Evolutionary conservation across 2,888 invertebrate species (phyloP).

Genomic region (Cotesia congregata): DNA sequence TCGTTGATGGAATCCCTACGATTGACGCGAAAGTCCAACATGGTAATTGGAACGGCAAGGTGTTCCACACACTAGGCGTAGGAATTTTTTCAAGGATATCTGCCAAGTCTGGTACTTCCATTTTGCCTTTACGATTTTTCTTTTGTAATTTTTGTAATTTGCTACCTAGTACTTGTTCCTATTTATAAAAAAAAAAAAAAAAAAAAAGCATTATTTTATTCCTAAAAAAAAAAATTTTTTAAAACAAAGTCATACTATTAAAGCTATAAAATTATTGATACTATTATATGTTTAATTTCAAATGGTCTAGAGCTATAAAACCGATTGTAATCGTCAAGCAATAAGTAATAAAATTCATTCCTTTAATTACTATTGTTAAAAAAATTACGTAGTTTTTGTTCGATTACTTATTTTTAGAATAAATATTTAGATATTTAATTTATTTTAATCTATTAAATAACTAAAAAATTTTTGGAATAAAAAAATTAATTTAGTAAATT

Average conservation of each 20-base stretch:
- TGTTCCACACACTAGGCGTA: constrained; percentile 81
- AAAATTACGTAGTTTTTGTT: neutral
- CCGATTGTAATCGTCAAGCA: neutral
- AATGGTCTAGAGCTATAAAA: neutral
- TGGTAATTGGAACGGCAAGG: constrained; percentile 88
- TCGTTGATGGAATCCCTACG: constrained; percentile 74
- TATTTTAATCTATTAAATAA: neutral
- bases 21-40: constrained; percentile 77
- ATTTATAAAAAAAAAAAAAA: constrained; percentile 48
- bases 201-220: constrained; percentile 55
- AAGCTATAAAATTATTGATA: too few species aligned
- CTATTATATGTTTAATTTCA: neutral
- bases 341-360: neutral
- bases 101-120: constrained; percentile 75
- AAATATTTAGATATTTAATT: neutral
- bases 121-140: constrained; percentile 75
- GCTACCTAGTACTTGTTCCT: constrained; percentile 81
- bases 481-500: neutral
- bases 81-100: constrained; percentile 79
- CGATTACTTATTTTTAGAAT: too few species aligned
- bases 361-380: neutral
- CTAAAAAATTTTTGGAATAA: neutral
- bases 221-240: constrained; percentile 48
- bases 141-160: constrained; percentile 79
- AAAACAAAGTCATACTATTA: too few species aligned